These are phyloP conservation scores for Lydus trimaculatus DNA, from an alignment of 2,888 invertebrate species.

Conservation along the genomic window DNA sequence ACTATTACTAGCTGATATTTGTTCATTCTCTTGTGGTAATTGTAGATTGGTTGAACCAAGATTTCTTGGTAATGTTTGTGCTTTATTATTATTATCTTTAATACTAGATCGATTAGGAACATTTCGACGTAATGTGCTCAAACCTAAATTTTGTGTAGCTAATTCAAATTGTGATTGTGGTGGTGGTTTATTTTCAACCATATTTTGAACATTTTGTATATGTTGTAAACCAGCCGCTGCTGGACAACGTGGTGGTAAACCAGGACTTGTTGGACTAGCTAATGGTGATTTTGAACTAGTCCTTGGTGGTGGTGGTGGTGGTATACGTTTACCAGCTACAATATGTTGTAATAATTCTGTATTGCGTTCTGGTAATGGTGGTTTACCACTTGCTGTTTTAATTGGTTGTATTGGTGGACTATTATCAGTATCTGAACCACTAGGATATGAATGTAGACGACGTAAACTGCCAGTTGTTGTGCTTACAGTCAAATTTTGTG, in stretches of 20 bases:
- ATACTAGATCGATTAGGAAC: conserved; percentile 55
- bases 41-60: conserved; percentile 58
- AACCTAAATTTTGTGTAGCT: conserved; percentile 59
- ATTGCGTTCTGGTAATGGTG: conserved; percentile 84
- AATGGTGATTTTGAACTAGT: conserved; percentile 88
- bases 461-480: conserved; percentile 68
- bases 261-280: conserved; percentile 82
- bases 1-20: conserved; percentile 68
- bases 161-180: conserved; percentile 58
- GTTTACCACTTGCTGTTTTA: conserved; percentile 68
- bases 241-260: conserved; percentile 68
- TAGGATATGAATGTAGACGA: conserved; percentile 84
- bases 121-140: conserved; percentile 59
- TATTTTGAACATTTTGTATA: conserved; percentile 59
- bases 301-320: conserved; percentile 92
- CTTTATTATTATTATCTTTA: conserved; percentile 58
- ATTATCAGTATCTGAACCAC: conserved; percentile 82
- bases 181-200: conserved; percentile 54
- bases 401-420: conserved; percentile 76
- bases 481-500: conserved; percentile 57
- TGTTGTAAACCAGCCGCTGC: conserved; percentile 59
- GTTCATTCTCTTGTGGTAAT: conserved; percentile 46
- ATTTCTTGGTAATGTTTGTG: conserved; percentile 59
- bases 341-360: conserved; percentile 78
- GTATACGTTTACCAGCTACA: conserved; percentile 73